Evolutionary conservation across 2,113 vertebrate genomes (phyloP).

Genomic region (Caloenas nicobarica): DNA sequence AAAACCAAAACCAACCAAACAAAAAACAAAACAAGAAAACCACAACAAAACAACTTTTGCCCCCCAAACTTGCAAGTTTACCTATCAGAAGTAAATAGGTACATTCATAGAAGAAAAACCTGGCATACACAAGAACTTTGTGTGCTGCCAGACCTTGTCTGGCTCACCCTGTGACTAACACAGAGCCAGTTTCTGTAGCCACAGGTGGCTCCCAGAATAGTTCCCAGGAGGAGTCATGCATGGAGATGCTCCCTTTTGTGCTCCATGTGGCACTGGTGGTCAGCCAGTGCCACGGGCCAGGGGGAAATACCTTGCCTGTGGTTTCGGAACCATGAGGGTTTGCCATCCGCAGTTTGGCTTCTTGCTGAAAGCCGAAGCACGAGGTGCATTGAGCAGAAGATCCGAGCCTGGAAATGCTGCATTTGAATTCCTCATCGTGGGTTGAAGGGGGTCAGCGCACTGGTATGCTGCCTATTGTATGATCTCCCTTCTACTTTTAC

Average conservation of each 20-base stretch:
- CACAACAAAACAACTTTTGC: background rate
- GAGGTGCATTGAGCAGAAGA: background rate
- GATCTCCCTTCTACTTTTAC: background rate
- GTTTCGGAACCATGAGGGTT: background rate
- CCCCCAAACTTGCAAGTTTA: background rate
- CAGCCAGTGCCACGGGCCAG: fast-evolving
- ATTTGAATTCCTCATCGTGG: background rate
- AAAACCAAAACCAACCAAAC: background rate
- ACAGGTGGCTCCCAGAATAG: background rate
- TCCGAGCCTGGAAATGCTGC: background rate
- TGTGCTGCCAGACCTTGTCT: background rate
- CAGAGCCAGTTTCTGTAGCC: background rate
- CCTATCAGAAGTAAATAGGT: background rate
- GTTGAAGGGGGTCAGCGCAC: conserved; percentile 62
- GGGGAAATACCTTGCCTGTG: background rate
- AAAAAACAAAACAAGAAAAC: background rate
- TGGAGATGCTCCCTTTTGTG: background rate
- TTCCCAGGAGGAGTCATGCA: fast-evolving
- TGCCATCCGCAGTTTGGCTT: background rate
- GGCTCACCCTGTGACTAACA: background rate
- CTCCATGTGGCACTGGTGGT: background rate
- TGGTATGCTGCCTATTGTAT: conserved; percentile 48
- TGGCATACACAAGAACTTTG: background rate
- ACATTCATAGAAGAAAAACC: background rate
- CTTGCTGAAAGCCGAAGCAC: fast-evolving